Evolutionary conservation across 2,113 vertebrate species (phyloP), one percentile per base, ranked within the genome.

Genomic region (Kryptolebias marmoratus): DNA sequence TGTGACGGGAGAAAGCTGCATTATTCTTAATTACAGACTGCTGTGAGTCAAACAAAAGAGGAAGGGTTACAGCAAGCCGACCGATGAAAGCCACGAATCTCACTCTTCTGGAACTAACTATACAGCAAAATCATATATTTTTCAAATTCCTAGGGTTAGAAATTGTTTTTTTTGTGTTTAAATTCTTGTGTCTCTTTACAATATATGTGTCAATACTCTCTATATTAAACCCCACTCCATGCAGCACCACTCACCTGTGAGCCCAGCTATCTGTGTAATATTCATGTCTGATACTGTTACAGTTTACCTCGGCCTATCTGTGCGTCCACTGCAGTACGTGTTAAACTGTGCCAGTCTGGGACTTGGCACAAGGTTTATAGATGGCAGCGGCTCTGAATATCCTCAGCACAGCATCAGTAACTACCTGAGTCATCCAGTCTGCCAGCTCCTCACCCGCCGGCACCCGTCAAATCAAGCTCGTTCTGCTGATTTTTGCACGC

Each of bases 381-480:
- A 87, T 58, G 77, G 77, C 71, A 67, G 79, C 73, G 15, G 67
- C 66, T 83, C 83, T 70, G 79, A 86, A 88, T 71, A 68, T 71
- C 87, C 76, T 91, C 93, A 89, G 89, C 90, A 90, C 61, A 22
- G 64, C 83, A 82, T 90, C 84, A 85, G 68, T 68, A 68, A 71
- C 77, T 87, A 92, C 89, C 89, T 88, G 89, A 92, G 89, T 94
- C 93, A 92, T 88, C 71, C 83, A 73, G 88, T 89, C 87, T 88
- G 84, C 83, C 75, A 60, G 75, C 77, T 83, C 79, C 78, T 81
- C 80, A 45, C 74, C 83, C 84, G 77, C 85, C 59, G 79, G 76
- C 83, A 55, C 73, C 66, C 49, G 57, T 82, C 86, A 86, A 79
- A 86, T 83, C 54, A 5, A 84, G 75, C 67, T 78, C 73, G 75